Conservation (phyloP, 2,797 vertebrate genomes). For the Hydrophis major region DNA sequence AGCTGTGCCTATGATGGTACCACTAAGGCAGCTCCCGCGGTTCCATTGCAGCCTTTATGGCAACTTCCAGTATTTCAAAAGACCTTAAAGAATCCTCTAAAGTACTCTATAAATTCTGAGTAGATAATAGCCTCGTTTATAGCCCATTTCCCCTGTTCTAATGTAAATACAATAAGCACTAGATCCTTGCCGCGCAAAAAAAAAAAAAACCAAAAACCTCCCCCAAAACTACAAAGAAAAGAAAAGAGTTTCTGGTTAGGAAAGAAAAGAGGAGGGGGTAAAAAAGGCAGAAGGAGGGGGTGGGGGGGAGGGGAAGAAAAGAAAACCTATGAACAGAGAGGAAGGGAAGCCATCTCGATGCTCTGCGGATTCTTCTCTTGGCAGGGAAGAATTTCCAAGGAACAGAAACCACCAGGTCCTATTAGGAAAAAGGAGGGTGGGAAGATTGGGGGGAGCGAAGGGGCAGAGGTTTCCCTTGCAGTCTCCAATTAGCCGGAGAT, state of each 20-base stretch:
- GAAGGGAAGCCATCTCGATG: slow-evolving; percentile 6
- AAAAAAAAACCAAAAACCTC: too few relatives aligned
- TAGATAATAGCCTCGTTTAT: background rate
- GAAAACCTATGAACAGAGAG: background rate
- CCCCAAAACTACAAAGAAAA: background rate
- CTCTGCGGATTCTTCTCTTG: background rate
- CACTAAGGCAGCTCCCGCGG: background rate
- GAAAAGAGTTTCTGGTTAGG: background rate
- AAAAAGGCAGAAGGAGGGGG: background rate
- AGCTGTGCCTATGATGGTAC: background rate
- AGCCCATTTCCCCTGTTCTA: background rate
- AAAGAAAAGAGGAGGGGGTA: accelerated
- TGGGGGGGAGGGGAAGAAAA: background rate
- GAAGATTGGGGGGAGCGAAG: background rate
- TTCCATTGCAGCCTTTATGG: background rate
- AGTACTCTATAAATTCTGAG: background rate
- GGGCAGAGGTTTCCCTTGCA: background rate
- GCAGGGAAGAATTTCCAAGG: background rate
- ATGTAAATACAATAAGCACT: slow-evolving; percentile 12
- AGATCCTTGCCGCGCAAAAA: background rate
- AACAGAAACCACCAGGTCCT: background rate
- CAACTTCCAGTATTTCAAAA: background rate
- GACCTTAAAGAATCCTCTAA: background rate
- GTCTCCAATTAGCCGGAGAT: slow-evolving; percentile 15
- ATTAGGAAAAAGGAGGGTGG: background rate